phyloP scores from a whole-genome alignment of 2,113 vertebrate genomes.

The Lathamus discolor region DNA sequence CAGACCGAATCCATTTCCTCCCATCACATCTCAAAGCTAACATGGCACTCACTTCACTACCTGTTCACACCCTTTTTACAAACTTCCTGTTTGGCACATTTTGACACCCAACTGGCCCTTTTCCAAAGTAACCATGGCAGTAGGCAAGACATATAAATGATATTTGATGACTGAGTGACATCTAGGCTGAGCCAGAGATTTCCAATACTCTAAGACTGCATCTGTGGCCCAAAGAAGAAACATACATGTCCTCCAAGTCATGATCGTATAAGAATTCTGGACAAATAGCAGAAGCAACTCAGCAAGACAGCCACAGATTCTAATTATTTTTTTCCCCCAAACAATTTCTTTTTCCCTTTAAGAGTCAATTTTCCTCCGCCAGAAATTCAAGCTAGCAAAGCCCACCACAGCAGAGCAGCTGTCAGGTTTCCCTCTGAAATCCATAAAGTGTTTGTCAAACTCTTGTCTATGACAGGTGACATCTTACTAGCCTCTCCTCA shows the following conservation, averaged over 20 bases:
- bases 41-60: neutral
- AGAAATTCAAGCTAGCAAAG: neutral
- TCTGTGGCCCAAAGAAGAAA: neutral
- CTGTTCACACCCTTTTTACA: neutral
- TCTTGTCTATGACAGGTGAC: neutral
- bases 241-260: neutral
- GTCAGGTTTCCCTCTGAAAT: conserved; percentile 18
- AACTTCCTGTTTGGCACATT: neutral
- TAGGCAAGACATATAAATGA: neutral
- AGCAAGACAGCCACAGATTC: neutral
- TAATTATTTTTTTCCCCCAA: neutral
- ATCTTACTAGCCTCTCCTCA: neutral
- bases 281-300: neutral
- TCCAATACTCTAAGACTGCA: neutral
- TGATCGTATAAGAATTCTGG: rapidly evolving
- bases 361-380: neutral
- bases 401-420: neutral
- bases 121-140: neutral
- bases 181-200: neutral
- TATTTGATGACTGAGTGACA: neutral
- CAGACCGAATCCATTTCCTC: neutral
- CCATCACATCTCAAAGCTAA: neutral
- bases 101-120: neutral
- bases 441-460: neutral
- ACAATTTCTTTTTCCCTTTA: neutral